Percentiles rank a stretch among this genome's conserved stretches.
These are phyloP conservation scores for Delia radicum DNA, from an alignment of 1,140 invertebrate genomes.

Conservation along the genomic window DNA sequence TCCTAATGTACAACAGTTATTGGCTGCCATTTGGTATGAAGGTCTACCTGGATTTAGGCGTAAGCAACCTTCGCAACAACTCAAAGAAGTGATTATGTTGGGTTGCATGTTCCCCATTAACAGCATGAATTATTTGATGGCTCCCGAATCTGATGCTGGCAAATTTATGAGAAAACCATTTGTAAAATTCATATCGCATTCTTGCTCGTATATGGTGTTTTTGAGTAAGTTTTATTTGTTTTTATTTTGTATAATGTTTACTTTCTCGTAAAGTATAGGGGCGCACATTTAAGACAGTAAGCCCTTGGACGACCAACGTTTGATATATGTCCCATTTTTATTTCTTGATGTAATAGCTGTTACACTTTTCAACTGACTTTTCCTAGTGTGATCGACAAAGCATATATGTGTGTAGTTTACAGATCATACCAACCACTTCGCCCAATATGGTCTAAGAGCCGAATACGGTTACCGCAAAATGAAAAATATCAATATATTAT, in stretches of 20 bases:
- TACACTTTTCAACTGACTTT: no score
- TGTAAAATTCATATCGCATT: slow-evolving; percentile 92
- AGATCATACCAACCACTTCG: no score
- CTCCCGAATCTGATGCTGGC: slow-evolving; percentile 76
- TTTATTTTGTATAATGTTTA: neutral
- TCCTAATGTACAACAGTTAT: slow-evolving; percentile 87
- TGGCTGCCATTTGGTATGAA: slow-evolving; percentile 91
- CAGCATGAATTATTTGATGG: slow-evolving; percentile 81
- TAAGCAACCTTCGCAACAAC: slow-evolving; percentile 72
- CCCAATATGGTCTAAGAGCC: no score
- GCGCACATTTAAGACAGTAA: no score
- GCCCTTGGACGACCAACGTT: no score
- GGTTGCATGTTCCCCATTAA: slow-evolving; percentile 85
- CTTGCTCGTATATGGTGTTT: slow-evolving; percentile 86
- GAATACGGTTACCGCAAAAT: no score
- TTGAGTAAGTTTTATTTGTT: slow-evolving; percentile 66
- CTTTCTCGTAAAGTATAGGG: no score
- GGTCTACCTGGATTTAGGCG: slow-evolving; percentile 84
- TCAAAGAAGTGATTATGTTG: slow-evolving; percentile 75
- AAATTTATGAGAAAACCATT: slow-evolving; percentile 88
- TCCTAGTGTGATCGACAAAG: no score
- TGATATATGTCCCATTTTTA: no score
- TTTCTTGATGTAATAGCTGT: no score
- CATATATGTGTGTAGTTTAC: no score
- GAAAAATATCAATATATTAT: no score